A percentile compares a stretch with the other conserved stretches of the same genome.
Evolutionary conservation across 2,797 vertebrate genomes (phyloP).

Genomic region (Vireo griseus): DNA sequence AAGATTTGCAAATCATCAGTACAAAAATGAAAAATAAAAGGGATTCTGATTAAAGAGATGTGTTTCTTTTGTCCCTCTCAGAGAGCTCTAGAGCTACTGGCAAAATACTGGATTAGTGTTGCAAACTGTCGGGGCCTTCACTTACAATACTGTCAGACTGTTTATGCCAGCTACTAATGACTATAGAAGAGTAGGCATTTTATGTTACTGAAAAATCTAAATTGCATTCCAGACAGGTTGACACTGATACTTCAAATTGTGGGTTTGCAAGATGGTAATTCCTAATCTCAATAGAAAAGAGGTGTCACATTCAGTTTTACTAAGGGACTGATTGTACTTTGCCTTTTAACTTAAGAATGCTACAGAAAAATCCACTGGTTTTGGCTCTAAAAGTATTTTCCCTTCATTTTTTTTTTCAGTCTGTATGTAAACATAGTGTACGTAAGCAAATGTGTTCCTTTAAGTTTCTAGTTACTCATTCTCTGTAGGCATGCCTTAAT

Average conservation of each 20-base stretch:
- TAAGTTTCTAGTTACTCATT: not conserved
- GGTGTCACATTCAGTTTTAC: constrained; percentile 65
- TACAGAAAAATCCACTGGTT: constrained; percentile 3
- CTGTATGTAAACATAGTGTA: not conserved
- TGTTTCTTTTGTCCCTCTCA: not conserved
- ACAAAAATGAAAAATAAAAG: not conserved
- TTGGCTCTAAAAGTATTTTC: not conserved
- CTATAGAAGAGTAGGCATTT: constrained; percentile 29
- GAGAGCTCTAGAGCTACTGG: not conserved
- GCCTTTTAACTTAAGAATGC: constrained; percentile 27
- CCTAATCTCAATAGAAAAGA: constrained; percentile 63
- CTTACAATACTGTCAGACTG: constrained; percentile 35
- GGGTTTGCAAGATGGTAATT: constrained; percentile 60
- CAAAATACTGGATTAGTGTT: constrained; percentile 21
- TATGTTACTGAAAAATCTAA: constrained; percentile 48
- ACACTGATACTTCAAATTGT: constrained; percentile 36
- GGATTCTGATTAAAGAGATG: not conserved
- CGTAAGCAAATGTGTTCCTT: not conserved
- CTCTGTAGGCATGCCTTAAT: not conserved
- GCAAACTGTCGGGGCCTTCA: constrained; percentile 7
- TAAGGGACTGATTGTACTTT: constrained; percentile 44
- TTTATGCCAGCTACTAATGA: constrained; percentile 59
- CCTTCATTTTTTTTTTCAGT: not conserved
- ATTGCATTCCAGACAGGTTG: constrained; percentile 58
- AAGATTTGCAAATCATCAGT: not conserved